Evolutionary conservation across 2,888 invertebrate species (phyloP), one percentile per base, ranked within the genome.

Genomic region (Drosophila nr. perissopoda): DNA sequence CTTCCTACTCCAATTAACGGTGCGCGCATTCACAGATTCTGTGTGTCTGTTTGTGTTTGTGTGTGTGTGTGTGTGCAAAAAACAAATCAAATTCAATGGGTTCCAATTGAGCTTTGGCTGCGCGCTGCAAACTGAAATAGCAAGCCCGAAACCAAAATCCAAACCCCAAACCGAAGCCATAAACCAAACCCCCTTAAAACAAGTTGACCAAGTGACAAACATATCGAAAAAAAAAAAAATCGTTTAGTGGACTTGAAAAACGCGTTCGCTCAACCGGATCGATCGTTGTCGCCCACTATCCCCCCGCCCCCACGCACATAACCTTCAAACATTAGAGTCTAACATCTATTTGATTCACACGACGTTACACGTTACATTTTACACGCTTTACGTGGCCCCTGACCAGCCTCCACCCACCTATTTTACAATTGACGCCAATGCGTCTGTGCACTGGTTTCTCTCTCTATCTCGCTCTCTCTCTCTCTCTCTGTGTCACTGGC

Each of bases 201-300:
- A 71, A 77, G 53, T 66, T 74, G 74, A 70, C 79, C 79, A 81
- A 80, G 61, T 80, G 70, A 74, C 82, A 82, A 81, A 81, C 72
- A 66, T 76, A 42, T 31, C 65, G 57, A 59, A 48, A 25, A 42
- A 38, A n/a, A 42, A 42, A 1, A 21, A 40, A 46, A 7, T 46
- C 70, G 70, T 81, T 67, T 73, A 82, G 70, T 84, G 85, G 90
- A 84, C 85, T 85, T 88, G 85, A 85, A 89, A 85, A 85, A 89
- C 90, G 86, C 86, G 90, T 90, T 90, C 80, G 62, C 57, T 67
- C 70, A 80, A 88, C 83, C 86, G 85, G 78, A 56, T 71, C 56
- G 56, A 38, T 56, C 56, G 38, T 25, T 27, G 57, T 67, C 69
- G 67, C 21, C 62, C 76, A 58, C 38, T 52, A 46, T 56, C 31